A percentile compares a stretch with the other conserved stretches of the same genome.
Evolutionary conservation across 2,113 vertebrate genomes (phyloP).

Genomic region (Maccullochella peelii): DNA sequence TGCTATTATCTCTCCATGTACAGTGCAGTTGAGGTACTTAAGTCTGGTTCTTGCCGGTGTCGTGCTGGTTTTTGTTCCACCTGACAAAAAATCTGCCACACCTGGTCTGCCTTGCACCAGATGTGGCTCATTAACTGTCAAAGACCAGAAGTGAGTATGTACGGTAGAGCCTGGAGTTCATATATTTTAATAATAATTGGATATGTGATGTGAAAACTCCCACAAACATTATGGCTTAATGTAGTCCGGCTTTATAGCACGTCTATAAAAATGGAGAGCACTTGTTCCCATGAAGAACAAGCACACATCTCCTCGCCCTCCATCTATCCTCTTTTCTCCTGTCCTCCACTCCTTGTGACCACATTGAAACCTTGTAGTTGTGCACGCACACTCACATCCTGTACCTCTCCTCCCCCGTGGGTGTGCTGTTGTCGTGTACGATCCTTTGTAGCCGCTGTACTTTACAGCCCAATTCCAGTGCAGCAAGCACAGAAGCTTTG

Average conservation of each 20-base stretch:
- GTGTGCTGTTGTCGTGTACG: slow-evolving; percentile 31
- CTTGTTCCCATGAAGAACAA: slow-evolving; percentile 14
- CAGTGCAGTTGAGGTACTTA: neutral
- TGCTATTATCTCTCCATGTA: slow-evolving; percentile 13
- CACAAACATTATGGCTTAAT: slow-evolving; percentile 17
- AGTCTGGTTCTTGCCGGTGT: neutral
- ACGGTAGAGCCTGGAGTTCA: slow-evolving; percentile 21
- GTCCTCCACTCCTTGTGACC: slow-evolving; percentile 8
- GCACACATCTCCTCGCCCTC: neutral
- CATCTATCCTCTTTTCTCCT: neutral
- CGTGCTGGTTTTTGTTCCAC: neutral
- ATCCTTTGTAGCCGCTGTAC: slow-evolving; percentile 55
- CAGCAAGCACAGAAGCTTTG: slow-evolving; percentile 60
- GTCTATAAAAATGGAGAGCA: neutral
- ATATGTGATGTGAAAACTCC: slow-evolving; percentile 28
- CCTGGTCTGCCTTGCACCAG: neutral
- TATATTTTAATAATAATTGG: slow-evolving; percentile 41
- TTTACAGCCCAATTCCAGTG: slow-evolving; percentile 59
- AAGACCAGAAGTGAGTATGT: neutral
- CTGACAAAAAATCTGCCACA: slow-evolving; percentile 13
- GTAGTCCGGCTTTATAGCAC: slow-evolving; percentile 22
- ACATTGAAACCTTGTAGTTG: slow-evolving; percentile 18
- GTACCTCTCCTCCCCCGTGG: slow-evolving; percentile 22
- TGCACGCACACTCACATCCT: neutral
- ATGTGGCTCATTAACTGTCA: slow-evolving; percentile 35